phyloP scores from a whole-genome alignment of 2,797 vertebrate species.

The Heteromormyrus szaboi region DNA sequence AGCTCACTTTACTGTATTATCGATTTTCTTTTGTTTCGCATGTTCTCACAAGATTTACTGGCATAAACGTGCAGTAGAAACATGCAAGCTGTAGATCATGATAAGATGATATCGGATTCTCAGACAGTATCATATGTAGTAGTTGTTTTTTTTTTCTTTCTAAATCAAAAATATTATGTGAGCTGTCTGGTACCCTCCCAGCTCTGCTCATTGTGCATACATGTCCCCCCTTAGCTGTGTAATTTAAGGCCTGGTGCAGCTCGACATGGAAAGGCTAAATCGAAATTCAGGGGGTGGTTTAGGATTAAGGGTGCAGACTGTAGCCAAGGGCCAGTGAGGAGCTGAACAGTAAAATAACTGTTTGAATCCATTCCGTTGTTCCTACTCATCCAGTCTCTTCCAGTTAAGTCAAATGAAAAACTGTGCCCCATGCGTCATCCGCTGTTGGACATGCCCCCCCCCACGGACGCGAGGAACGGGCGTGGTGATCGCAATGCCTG shows the following conservation, averaged over 20 bases:
- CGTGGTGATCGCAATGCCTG: not conserved
- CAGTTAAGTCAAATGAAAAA: slow-evolving; percentile 55
- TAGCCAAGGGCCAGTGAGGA: slow-evolving; percentile 50
- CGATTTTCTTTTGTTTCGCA: slow-evolving; percentile 50
- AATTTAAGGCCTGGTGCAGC: not conserved
- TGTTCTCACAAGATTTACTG: slow-evolving; percentile 33
- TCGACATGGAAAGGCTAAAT: not conserved
- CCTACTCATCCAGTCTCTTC: slow-evolving; percentile 46
- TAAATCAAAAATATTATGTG: not conserved
- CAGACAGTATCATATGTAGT: slow-evolving; percentile 56
- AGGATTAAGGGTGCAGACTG: slow-evolving; percentile 45
- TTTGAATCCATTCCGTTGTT: slow-evolving; percentile 43
- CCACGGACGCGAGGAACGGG: not conserved
- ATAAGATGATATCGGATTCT: slow-evolving; percentile 34
- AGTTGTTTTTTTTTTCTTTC: not conserved
- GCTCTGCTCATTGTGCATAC: not conserved
- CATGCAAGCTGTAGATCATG: slow-evolving; percentile 53
- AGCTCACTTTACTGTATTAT: slow-evolving; percentile 60
- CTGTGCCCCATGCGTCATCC: slow-evolving; percentile 38
- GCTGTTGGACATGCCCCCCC: slow-evolving; percentile 39
- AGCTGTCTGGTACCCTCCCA: not conserved
- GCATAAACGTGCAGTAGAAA: slow-evolving; percentile 32
- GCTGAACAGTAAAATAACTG: slow-evolving; percentile 59
- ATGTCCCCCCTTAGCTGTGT: not conserved
- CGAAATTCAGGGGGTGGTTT: slow-evolving; percentile 9